phyloP scores from a whole-genome alignment of 2,888 invertebrate species.

The Toxonevra muliebris region DNA sequence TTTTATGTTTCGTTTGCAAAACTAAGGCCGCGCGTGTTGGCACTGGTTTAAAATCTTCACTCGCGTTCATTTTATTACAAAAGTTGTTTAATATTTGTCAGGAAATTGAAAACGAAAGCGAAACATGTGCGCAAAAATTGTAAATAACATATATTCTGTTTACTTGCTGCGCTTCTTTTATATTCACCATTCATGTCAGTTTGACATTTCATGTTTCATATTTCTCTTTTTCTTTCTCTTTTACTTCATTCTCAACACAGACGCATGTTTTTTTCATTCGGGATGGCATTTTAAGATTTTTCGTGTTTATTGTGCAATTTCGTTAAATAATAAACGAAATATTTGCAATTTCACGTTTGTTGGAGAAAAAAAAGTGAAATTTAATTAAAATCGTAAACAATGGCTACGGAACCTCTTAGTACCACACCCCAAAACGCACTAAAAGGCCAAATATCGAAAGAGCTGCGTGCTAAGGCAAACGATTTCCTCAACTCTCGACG shows the following conservation, averaged over 20 bases:
- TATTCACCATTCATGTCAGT: neutral
- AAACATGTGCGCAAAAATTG: too few species aligned
- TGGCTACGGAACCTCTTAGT: conserved; percentile 18
- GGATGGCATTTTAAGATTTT: neutral
- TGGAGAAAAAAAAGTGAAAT: conserved; percentile 33
- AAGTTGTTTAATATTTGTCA: too few species aligned
- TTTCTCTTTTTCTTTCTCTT: neutral
- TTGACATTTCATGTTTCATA: neutral
- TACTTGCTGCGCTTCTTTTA: too few species aligned
- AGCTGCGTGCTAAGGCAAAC: conserved; percentile 75
- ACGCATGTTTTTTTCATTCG: neutral
- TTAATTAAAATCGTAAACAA: conserved; percentile 32
- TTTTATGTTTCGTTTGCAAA: conserved; percentile 46
- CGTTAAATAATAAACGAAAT: neutral
- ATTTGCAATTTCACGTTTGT: neutral
- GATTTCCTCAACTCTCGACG: conserved; percentile 75
- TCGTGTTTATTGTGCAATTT: neutral
- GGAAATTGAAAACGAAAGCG: too few species aligned
- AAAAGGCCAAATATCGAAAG: conserved; percentile 60
- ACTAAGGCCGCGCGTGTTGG: conserved; percentile 58
- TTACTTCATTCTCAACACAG: neutral
- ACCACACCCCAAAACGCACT: conserved; percentile 31
- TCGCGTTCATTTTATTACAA: conserved; percentile 23
- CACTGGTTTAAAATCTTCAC: conserved; percentile 53
- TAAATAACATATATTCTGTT: too few species aligned